Conservation (phyloP, 2,888 invertebrate genomes). For the Cryptus viduatorius region DNA sequence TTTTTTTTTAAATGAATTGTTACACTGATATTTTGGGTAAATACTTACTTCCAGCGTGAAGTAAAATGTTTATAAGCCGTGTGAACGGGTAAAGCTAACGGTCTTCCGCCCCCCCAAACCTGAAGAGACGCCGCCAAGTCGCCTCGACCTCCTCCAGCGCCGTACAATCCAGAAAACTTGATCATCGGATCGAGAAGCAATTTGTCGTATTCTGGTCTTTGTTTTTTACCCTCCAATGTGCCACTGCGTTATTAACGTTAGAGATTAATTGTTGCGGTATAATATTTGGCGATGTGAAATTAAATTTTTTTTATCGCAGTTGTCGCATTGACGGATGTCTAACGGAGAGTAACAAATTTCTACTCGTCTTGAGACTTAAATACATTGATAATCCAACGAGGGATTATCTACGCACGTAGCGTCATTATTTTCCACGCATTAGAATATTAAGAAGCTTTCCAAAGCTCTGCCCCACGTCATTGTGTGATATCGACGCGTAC, state of each 20-base stretch:
- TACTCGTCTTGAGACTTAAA: conserved; percentile 36
- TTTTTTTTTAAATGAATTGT: not conserved
- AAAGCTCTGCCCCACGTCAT: not conserved
- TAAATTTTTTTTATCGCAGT: not conserved
- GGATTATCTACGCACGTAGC: conserved; percentile 39
- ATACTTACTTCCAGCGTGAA: conserved; percentile 95
- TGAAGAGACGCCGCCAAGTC: conserved; percentile 96
- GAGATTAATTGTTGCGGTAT: conserved; percentile 14
- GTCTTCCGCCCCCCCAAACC: conserved; percentile 92
- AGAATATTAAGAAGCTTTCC: conserved; percentile 50
- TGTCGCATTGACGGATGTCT: not conserved
- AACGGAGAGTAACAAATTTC: not conserved
- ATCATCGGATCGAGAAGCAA: conserved; percentile 95
- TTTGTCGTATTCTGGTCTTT: conserved; percentile 95
- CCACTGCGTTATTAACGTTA: conserved; percentile 88
- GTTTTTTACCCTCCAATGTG: conserved; percentile 95
- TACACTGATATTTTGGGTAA: not conserved
- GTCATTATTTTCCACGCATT: conserved; percentile 8
- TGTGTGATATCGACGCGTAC: not conserved
- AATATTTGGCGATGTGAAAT: not conserved
- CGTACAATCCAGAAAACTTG: conserved; percentile 95
- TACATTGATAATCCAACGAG: conserved; percentile 31
- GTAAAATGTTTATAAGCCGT: conserved; percentile 97
- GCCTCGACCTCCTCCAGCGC: conserved; percentile 90
- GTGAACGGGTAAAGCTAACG: conserved; percentile 93